Conservation (phyloP, 2,797 vertebrate species). For the Lepus townsendii region DNA sequence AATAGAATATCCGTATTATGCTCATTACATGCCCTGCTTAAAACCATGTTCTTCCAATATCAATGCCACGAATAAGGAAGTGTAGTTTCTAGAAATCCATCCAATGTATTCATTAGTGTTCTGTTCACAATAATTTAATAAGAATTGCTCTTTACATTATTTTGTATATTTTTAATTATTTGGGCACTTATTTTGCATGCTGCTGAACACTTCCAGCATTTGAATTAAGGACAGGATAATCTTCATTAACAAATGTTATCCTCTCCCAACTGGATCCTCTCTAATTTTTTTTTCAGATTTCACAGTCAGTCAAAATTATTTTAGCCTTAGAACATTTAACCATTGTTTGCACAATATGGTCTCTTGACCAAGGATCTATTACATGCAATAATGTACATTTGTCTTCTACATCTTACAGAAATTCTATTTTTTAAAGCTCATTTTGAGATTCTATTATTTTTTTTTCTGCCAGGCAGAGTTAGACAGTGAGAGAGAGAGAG, state of each 20-base stretch:
- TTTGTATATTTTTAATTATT: not conserved
- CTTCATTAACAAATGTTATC: not conserved
- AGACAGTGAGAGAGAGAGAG: too few species aligned
- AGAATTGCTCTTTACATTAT: not conserved
- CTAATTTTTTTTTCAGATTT: not conserved
- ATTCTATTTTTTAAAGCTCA: not conserved
- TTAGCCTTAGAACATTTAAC: not conserved
- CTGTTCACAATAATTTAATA: not conserved
- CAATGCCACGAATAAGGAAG: not conserved
- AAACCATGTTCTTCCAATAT: not conserved
- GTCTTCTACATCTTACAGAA: not conserved
- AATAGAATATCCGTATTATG: not conserved
- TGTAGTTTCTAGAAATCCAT: not conserved
- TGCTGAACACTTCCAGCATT: not conserved
- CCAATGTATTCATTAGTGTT: not conserved
- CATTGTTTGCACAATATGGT: not conserved
- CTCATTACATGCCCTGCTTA: not conserved
- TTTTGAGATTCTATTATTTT: too few species aligned
- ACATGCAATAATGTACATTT: not conserved
- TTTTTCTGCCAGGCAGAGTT: too few species aligned
- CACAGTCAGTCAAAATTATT: not conserved
- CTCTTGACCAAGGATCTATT: not conserved
- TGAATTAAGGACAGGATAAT: slow-evolving; percentile 9
- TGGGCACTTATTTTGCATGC: not conserved
- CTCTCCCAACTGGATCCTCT: not conserved